Evolutionary conservation across 2,888 invertebrate species (phyloP).

Genomic region (Vesta saturnalis): DNA sequence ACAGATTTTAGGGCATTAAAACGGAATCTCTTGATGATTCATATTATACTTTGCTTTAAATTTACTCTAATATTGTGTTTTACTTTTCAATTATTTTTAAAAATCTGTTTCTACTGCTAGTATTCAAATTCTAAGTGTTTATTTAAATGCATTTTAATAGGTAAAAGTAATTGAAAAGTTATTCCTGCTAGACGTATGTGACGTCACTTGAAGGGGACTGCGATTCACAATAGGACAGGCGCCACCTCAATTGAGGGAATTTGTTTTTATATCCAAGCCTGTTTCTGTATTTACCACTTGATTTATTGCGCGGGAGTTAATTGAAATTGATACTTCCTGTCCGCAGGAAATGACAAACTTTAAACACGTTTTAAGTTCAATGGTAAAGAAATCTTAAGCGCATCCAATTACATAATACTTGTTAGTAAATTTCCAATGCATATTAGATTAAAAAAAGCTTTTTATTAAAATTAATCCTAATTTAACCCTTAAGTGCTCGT

Average conservation of each 20-base stretch:
- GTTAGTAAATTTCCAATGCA: neutral
- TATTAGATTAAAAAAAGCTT: neutral
- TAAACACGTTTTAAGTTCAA: constrained; percentile 23
- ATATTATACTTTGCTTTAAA: constrained; percentile 13
- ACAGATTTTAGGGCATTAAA: constrained; percentile 34
- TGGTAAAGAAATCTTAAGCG: constrained; percentile 15
- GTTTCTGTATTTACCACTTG: constrained; percentile 60
- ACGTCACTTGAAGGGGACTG: constrained; percentile 53
- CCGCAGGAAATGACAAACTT: constrained; percentile 39
- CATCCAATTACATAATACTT: neutral
- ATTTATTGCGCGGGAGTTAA: constrained; percentile 60
- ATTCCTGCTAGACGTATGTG: constrained; percentile 39
- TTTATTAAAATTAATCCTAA: neutral
- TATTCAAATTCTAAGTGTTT: neutral
- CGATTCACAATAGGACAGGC: constrained; percentile 57
- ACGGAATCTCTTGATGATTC: constrained; percentile 32
- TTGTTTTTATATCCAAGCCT: constrained; percentile 60
- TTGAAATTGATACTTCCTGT: constrained; percentile 62
- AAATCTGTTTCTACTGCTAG: no score
- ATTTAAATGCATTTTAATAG: constrained; percentile 3
- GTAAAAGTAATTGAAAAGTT: constrained; percentile 25
- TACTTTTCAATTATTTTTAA: constrained; percentile 7
- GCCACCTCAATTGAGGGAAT: constrained; percentile 61
- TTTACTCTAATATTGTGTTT: neutral
- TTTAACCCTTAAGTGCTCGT: constrained; percentile 3